Evolutionary conservation across 2,797 vertebrate species (phyloP).

Genomic region (Centropyge bicolor): DNA sequence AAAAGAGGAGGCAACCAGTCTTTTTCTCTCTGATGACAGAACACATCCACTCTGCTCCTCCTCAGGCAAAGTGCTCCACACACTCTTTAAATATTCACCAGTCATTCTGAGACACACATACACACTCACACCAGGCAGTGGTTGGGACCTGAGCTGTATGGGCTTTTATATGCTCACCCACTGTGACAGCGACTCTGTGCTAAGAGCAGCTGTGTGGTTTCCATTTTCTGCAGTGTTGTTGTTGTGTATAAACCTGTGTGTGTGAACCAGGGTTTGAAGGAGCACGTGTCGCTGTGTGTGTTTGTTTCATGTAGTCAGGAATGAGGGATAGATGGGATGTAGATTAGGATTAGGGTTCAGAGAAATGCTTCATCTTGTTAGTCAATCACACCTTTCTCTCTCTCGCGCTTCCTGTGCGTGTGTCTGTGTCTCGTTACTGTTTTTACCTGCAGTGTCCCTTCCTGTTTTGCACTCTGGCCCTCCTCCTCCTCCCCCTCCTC

Average conservation of each 20-base stretch:
- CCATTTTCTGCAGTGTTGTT: constrained; percentile 41
- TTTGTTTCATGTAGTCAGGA: constrained; percentile 1
- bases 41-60: constrained; percentile 70
- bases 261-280: constrained; percentile 9
- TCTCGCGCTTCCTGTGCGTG: background rate
- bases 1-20: constrained; percentile 30
- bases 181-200: constrained; percentile 54
- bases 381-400: constrained; percentile 18
- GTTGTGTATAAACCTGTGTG: constrained; percentile 7
- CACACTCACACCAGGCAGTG: constrained; percentile 8
- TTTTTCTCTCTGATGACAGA: constrained; percentile 64
- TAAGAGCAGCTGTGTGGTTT: constrained; percentile 61
- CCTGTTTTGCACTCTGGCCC: constrained; percentile 17
- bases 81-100: constrained; percentile 80
- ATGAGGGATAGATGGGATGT: background rate
- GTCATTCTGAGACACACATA: constrained; percentile 34
- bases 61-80: constrained; percentile 71
- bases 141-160: constrained; percentile 47
- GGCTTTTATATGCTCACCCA: constrained; percentile 59
- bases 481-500: constrained; percentile 7
- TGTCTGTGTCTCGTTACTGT: background rate
- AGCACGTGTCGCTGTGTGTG: background rate
- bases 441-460: constrained; percentile 27
- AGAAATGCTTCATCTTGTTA: constrained; percentile 28
- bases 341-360: constrained; percentile 35